phyloP scores from a whole-genome alignment of 2,113 vertebrate species.

The Etheostoma cragini region DNA sequence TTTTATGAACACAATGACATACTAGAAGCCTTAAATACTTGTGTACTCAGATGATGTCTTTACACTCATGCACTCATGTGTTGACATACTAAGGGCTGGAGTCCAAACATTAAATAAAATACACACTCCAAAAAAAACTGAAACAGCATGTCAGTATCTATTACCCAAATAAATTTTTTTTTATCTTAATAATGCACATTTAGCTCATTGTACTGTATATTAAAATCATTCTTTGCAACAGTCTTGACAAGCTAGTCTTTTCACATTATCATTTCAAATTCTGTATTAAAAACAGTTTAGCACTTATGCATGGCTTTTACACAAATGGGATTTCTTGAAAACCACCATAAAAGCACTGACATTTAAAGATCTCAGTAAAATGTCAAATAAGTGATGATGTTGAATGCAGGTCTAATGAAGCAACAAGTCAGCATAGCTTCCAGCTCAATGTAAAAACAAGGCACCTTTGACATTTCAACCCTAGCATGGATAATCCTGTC shows the following conservation, averaged over 20 bases:
- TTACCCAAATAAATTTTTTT: background rate
- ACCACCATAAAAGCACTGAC: constrained; percentile 54
- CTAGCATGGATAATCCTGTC: constrained; percentile 41
- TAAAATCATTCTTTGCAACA: background rate
- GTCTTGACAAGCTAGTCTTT: background rate
- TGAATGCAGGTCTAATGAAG: constrained; percentile 40
- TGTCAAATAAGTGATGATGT: constrained; percentile 61
- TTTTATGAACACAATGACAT: constrained; percentile 10
- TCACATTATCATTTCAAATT: background rate
- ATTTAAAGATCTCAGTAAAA: constrained; percentile 69
- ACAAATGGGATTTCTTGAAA: constrained; percentile 16
- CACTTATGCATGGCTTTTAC: background rate
- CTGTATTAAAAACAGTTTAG: background rate
- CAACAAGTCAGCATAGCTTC: constrained; percentile 29
- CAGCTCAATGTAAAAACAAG: constrained; percentile 47
- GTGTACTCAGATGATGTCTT: background rate
- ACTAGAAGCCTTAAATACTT: background rate
- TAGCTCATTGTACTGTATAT: background rate
- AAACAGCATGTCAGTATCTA: background rate
- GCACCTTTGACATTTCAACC: constrained; percentile 71
- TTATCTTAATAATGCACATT: background rate
- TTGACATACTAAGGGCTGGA: background rate
- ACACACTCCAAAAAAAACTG: background rate
- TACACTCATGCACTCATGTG: background rate
- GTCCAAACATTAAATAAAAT: background rate